Percentiles rank a stretch among this genome's conserved stretches.
Conservation (phyloP, 1,140 invertebrate species). For the Bombus waltoni region DNA sequence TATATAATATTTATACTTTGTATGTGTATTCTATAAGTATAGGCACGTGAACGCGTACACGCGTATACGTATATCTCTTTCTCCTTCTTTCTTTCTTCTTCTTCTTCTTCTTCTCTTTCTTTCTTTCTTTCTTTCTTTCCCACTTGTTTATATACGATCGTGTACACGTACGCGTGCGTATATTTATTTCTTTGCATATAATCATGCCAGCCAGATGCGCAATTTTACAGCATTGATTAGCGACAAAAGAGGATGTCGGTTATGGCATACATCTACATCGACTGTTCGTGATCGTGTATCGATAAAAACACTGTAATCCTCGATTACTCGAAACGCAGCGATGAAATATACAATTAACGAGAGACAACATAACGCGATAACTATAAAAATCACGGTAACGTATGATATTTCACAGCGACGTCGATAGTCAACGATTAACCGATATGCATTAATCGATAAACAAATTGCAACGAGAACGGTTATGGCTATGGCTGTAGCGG, state of each 20-base stretch:
- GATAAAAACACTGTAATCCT: slow-evolving; percentile 56
- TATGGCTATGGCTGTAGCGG: slow-evolving; percentile 55
- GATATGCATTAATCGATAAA: slow-evolving; percentile 58
- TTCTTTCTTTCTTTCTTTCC: not conserved
- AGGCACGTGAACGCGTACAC: slow-evolving; percentile 75
- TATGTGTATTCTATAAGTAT: slow-evolving; percentile 75
- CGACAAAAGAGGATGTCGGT: slow-evolving; percentile 64
- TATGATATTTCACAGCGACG: slow-evolving; percentile 70
- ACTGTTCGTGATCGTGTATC: slow-evolving; percentile 38
- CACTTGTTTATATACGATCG: not conserved
- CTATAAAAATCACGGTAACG: slow-evolving; percentile 73
- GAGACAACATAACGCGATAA: slow-evolving; percentile 69
- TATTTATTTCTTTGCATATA: slow-evolving; percentile 62
- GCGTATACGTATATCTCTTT: not conserved
- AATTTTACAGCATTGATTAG: slow-evolving; percentile 66
- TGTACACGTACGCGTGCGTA: slow-evolving; percentile 28
- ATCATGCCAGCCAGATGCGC: slow-evolving; percentile 63
- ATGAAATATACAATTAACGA: slow-evolving; percentile 76
- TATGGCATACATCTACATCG: slow-evolving; percentile 40
- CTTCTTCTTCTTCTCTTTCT: too few relatives aligned
- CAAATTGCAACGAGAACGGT: slow-evolving; percentile 61
- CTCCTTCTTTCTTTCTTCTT: too few relatives aligned
- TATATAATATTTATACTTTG: slow-evolving; percentile 75
- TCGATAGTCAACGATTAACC: slow-evolving; percentile 69
- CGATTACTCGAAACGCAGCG: slow-evolving; percentile 70